Conservation (phyloP, 2,888 invertebrate species). For the Lymantria monacha region DNA sequence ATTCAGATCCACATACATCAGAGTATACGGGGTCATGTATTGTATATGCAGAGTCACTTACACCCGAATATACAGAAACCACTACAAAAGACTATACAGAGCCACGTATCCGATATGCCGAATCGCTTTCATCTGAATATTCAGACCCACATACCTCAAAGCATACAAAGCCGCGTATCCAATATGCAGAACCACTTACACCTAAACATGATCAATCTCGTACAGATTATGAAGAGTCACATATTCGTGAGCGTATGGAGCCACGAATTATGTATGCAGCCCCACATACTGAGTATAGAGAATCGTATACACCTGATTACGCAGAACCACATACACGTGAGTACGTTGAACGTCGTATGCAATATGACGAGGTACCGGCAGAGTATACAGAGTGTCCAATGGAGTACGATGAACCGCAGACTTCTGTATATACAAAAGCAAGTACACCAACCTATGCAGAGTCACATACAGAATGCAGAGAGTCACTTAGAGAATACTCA, state of each 20-base stretch:
- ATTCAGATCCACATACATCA: background rate
- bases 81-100: background rate
- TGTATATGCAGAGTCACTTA: background rate
- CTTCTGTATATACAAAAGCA: background rate
- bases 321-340: background rate
- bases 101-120: background rate
- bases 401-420: background rate
- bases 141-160: slow-evolving; percentile 2
- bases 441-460: background rate
- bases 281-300: background rate
- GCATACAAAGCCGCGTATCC: background rate
- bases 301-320: slow-evolving; percentile 1
- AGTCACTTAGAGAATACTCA: background rate
- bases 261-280: background rate
- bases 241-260: background rate
- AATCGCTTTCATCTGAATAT: background rate
- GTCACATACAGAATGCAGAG: background rate
- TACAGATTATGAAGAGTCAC: slow-evolving; percentile 1
- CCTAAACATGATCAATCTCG: background rate
- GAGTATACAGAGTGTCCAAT: background rate
- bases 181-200: slow-evolving; percentile 8
- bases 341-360: background rate
- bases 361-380: background rate
- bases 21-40: slow-evolving; percentile 37
- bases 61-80: background rate